Evolutionary conservation across 2,113 vertebrate species (phyloP), one percentile per base, ranked within the genome.

Genomic region (Eupsittula cactorum): DNA sequence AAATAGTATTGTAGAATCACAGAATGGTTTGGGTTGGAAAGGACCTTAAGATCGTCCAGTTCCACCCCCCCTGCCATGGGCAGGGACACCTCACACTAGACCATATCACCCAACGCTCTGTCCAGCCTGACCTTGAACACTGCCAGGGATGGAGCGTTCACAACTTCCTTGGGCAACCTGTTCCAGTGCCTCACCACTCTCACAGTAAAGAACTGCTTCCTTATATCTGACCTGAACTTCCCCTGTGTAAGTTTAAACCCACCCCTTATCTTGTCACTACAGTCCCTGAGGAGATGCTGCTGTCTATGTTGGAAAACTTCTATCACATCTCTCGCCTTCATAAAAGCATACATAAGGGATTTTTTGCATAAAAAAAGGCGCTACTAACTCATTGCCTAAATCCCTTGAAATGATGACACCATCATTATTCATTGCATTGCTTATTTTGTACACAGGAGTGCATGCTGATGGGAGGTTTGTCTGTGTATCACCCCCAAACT

Each of bases 351-450:
- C 28, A 44, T 18, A 16, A 8, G 28, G 68, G 16, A 35, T 42
- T 10, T 21, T 39, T 49, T 33, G 3, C 13, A 15, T 35, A 33
- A 49, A 47, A 62, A 49, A 10, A 80, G 13, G 5, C 6, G 52
- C 35, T 47, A 75, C 27, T 31, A 42, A 31, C 37, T 77, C 37
- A 19, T 18, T 49, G 6, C 20, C 15, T 50, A 75, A 77, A 55
- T 53, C 16, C 21, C 18, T 8, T 0, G 0, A 21, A 64, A 15
- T 49, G 60, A 24, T 28, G 11, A 10, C 23, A 21, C 31, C 16
- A 29, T 52, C n/a, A 16, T 77, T 41, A 29, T 28, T 81, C 4
- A 9, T 12, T 67, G 3, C 47, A 20, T 35, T 60, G 31, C 31
- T 92, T 60, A 25, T 64, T 82, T 64, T 29, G 23, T 59, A 46